Base-by-base conservation (phyloP, 1,140 invertebrate species). In the Drosophila truncata region DNA sequence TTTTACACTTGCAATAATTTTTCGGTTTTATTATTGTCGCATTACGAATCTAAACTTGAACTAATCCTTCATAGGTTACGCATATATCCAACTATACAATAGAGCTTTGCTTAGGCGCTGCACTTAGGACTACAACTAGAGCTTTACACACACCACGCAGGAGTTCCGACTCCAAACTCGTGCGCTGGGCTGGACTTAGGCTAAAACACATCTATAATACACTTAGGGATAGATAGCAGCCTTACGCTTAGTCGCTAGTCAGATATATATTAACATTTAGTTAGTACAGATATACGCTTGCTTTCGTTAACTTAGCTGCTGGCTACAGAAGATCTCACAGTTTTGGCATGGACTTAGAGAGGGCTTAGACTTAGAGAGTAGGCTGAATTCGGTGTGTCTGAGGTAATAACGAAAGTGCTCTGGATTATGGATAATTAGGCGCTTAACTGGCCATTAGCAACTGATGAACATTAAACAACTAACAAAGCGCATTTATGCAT, bases 21-120 rank as follows among this genome's bases (percentile, higher is more conserved):
- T 90, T 91, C 74, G 80, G 64, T 76, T 83, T 87, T 87, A 87
- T 90, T 90, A 90, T 90, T 90, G 85, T 90, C 85, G 85, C 86
- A 64, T 90, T 90, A 90, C 75, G 64, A 82, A 90, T 85, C 81
- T 90, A 90, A 91, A 90, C 85, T 90, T 90, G 47, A 91, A 85
- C 86, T 90, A 88, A 59, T 69, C 60, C 42, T 44, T 35, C 47
- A 25, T 70, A 29, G 35, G 61, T 63, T 81, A 76, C 52, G 63
- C 58, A 84, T 80, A 84, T 80, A 73, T 82, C 75, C 75, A 87
- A 87, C 80, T 83, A 83, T 80, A 80, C 75, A 88, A 72, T 76
- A 88, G 80, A 83, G 80, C 80, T 84, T 80, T 78, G 79, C 70
- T 82, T 86, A 60, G 78, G 59, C 50, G 79, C 70, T 59, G 66